Evolutionary conservation across 2,797 vertebrate genomes (phyloP).

Genomic region (Peromyscus nudipes): DNA sequence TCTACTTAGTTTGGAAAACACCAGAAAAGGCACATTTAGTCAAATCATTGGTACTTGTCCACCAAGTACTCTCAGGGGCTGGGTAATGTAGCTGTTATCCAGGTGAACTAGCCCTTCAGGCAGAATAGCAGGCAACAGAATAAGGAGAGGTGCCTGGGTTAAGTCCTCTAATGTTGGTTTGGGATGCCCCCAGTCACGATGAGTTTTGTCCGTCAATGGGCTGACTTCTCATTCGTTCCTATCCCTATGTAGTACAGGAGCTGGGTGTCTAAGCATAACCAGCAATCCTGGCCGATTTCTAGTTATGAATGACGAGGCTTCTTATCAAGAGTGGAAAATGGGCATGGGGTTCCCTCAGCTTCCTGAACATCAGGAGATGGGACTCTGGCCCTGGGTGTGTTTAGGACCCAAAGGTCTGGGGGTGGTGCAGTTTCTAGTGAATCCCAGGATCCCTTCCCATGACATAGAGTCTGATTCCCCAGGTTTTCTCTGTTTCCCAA

Average conservation of each 20-base stretch:
- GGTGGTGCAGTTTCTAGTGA: neutral
- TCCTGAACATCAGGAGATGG: neutral
- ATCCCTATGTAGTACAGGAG: neutral
- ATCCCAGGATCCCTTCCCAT: neutral
- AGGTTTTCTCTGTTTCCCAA: neutral
- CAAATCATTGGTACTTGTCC: neutral
- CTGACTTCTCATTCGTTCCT: neutral
- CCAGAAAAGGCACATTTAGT: neutral
- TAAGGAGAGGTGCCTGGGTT: neutral
- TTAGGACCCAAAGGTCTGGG: neutral
- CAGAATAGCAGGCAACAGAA: neutral
- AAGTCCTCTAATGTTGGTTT: neutral
- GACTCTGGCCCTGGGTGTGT: neutral
- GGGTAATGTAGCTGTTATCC: neutral
- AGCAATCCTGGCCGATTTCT: neutral
- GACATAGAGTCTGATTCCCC: neutral
- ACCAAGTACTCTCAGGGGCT: neutral
- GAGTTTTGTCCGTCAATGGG: neutral
- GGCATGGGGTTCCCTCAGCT: neutral
- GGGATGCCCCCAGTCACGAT: neutral
- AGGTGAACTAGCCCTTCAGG: neutral
- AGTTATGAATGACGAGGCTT: too few relatives aligned
- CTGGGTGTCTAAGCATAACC: too few relatives aligned
- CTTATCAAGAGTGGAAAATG: neutral
- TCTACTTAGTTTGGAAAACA: neutral